phyloP scores from a whole-genome alignment of 2,113 vertebrate species.

The Thermophis baileyi region DNA sequence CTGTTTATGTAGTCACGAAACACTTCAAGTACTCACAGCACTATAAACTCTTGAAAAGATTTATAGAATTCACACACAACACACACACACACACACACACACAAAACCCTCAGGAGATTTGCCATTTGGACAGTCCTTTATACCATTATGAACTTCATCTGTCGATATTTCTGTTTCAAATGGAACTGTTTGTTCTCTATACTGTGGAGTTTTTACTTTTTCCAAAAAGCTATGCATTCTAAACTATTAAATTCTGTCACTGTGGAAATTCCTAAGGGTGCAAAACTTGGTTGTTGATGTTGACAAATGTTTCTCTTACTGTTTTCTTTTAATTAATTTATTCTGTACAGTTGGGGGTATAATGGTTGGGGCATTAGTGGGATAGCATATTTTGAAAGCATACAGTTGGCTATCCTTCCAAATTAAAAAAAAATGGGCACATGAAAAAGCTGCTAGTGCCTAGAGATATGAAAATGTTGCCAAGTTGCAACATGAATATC shows the following conservation, averaged over 20 bases:
- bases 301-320: slow-evolving; percentile 7
- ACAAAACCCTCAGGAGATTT: slow-evolving; percentile 4
- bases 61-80: neutral
- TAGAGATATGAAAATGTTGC: slow-evolving; percentile 1
- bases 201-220: neutral
- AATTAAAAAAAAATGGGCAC: neutral
- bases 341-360: slow-evolving; percentile 4
- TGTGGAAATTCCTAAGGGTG: slow-evolving; percentile 1
- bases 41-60: slow-evolving; percentile 6
- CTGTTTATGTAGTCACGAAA: slow-evolving; percentile 7
- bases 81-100: neutral
- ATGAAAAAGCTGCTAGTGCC: neutral
- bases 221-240: slow-evolving; percentile 4
- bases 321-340: slow-evolving; percentile 15
- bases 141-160: slow-evolving; percentile 47
- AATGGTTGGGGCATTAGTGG: slow-evolving; percentile 24
- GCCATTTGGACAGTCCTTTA: slow-evolving; percentile 42
- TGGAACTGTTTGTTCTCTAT: slow-evolving; percentile 38
- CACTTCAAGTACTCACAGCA: slow-evolving; percentile 26
- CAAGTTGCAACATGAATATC: slow-evolving; percentile 4
- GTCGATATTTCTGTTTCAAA: slow-evolving; percentile 37
- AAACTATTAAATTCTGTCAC: slow-evolving; percentile 6
- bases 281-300: slow-evolving; percentile 10
- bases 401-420: slow-evolving; percentile 16
- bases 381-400: slow-evolving; percentile 28